Percentiles rank a stretch among this genome's conserved stretches.
These are phyloP conservation scores for Drosophila quinaria DNA, from an alignment of 2,888 invertebrate genomes.

Conservation along the genomic window DNA sequence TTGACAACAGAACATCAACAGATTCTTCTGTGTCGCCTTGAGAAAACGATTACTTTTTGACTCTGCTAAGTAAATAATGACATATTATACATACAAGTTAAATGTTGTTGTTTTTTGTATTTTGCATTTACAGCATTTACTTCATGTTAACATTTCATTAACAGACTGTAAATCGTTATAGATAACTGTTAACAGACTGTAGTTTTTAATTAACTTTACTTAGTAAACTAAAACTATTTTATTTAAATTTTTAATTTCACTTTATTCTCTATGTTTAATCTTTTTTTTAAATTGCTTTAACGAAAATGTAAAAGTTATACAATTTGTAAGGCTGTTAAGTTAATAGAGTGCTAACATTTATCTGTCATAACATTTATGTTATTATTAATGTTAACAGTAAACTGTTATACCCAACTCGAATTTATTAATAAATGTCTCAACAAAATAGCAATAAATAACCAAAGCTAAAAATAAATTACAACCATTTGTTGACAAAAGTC, in stretches of 20 bases:
- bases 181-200: neutral
- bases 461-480: constrained; percentile 15
- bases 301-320: too few species aligned
- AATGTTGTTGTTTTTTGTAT: neutral
- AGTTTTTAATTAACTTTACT: too few species aligned
- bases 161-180: neutral
- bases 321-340: neutral
- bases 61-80: constrained; percentile 22
- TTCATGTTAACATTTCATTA: neutral
- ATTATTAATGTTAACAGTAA: constrained; percentile 1
- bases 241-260: too few species aligned
- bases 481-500: constrained; percentile 10
- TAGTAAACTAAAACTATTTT: too few species aligned
- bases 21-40: constrained; percentile 12
- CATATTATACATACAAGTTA: constrained; percentile 11
- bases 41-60: constrained; percentile 22
- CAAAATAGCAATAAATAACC: neutral
- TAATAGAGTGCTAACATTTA: neutral
- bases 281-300: too few species aligned
- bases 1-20: constrained; percentile 13
- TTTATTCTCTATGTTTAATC: too few species aligned
- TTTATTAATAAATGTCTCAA: constrained; percentile 2
- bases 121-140: neutral
- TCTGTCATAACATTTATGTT: too few species aligned
- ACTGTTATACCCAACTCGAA: neutral